These are phyloP conservation scores for Hypena proboscidalis DNA, from an alignment of 2,888 invertebrate genomes.

Conservation along the genomic window DNA sequence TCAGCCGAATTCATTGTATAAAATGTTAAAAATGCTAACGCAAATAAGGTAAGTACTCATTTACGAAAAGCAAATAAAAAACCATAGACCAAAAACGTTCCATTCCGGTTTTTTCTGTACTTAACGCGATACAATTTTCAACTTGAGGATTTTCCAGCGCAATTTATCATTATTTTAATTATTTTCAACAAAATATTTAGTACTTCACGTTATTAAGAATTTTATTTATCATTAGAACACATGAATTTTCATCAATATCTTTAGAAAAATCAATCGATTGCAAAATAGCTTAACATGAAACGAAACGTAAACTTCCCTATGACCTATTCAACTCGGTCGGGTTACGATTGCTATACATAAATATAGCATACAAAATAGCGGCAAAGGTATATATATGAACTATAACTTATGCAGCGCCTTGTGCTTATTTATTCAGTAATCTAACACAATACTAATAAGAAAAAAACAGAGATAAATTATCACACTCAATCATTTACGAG, in stretches of 20 bases:
- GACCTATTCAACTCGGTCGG: conserved; percentile 64
- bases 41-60: conserved; percentile 31
- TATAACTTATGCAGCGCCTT: conserved; percentile 58
- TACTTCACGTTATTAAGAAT: no score
- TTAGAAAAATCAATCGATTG: conserved; percentile 36
- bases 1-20: no score
- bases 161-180: no score
- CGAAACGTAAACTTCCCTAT: conserved; percentile 59
- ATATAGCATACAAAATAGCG: conserved; percentile 74
- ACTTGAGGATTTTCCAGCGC: no score
- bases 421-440: conserved; percentile 45
- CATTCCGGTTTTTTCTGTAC: conserved; percentile 35
- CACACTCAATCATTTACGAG: conserved; percentile 24
- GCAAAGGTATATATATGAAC: conserved; percentile 72
- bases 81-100: conserved; percentile 71
- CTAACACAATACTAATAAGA: conserved; percentile 3
- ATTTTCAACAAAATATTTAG: no score
- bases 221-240: no score
- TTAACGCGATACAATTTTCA: background rate
- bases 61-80: conserved; percentile 56
- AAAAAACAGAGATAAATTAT: conserved; percentile 12
- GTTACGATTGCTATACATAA: conserved; percentile 64
- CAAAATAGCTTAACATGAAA: conserved; percentile 46
- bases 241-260: no score
- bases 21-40: conserved; percentile 16